Conservation (phyloP, 1,140 invertebrate genomes). For the Acromyrmex echinatior region DNA sequence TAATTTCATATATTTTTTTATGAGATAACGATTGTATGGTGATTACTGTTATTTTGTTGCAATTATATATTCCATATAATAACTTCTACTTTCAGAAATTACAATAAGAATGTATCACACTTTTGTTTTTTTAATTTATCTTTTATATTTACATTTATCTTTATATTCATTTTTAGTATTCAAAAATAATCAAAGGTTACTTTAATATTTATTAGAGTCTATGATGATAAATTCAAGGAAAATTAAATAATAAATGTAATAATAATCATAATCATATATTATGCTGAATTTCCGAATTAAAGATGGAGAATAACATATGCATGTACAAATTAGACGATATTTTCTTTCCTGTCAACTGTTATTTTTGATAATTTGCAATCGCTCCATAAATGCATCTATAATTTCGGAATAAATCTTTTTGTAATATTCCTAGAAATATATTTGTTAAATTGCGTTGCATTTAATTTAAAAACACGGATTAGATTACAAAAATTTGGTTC, state of each 20-base stretch:
- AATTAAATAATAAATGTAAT: conserved; percentile 14
- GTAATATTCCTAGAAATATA: background rate
- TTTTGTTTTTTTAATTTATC: background rate
- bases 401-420: background rate
- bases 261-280: background rate
- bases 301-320: background rate
- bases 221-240: background rate
- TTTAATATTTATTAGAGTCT: background rate
- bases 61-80: background rate
- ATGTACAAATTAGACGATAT: conserved; percentile 9
- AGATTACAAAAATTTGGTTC: background rate
- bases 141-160: background rate
- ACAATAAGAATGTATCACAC: background rate
- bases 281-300: background rate
- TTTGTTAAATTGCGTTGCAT: conserved; percentile 13
- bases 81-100: background rate
- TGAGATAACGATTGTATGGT: background rate
- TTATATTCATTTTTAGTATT: background rate
- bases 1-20: conserved; percentile 8
- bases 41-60: background rate
- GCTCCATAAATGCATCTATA: background rate
- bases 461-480: conserved; percentile 1
- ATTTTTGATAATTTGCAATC: conserved; percentile 15
- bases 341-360: background rate
- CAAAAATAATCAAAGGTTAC: background rate